Conservation (phyloP, 2,797 vertebrate genomes). For the Enteromius viviparus region DNA sequence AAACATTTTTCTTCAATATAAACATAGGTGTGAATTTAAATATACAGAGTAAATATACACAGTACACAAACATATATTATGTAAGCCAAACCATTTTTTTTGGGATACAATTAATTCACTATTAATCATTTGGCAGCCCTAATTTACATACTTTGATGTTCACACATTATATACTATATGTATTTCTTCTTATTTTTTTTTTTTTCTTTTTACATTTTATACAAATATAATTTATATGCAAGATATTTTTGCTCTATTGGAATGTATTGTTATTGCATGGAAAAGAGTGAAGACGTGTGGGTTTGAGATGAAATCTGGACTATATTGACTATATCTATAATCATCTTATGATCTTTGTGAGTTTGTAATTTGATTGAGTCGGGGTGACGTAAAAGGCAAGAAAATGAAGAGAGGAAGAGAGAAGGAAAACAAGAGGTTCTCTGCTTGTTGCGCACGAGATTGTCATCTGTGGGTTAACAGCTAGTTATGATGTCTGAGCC, state of each 20-base stretch:
- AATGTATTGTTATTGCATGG: background rate
- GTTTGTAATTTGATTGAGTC: background rate
- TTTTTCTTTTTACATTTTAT: no score
- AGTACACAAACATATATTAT: no score
- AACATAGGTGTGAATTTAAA: no score
- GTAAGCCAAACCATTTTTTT: no score
- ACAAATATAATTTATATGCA: no score
- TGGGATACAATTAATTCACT: no score
- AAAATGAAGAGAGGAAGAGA: background rate
- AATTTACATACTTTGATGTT: no score
- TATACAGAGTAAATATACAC: no score
- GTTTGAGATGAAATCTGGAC: background rate
- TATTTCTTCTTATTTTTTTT: no score
- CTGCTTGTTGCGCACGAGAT: slow-evolving; percentile 46
- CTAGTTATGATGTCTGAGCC: slow-evolving; percentile 57
- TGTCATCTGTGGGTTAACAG: slow-evolving; percentile 61
- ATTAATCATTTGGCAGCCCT: no score
- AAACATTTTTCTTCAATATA: no score
- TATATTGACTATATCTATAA: background rate
- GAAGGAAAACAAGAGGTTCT: slow-evolving; percentile 54
- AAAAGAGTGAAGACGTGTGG: background rate
- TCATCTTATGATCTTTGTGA: background rate
- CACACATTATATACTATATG: no score
- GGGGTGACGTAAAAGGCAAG: background rate
- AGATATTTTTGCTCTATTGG: background rate